Evolutionary conservation across 1,140 invertebrate species (phyloP).

Genomic region (Apocrypta bakeri): DNA sequence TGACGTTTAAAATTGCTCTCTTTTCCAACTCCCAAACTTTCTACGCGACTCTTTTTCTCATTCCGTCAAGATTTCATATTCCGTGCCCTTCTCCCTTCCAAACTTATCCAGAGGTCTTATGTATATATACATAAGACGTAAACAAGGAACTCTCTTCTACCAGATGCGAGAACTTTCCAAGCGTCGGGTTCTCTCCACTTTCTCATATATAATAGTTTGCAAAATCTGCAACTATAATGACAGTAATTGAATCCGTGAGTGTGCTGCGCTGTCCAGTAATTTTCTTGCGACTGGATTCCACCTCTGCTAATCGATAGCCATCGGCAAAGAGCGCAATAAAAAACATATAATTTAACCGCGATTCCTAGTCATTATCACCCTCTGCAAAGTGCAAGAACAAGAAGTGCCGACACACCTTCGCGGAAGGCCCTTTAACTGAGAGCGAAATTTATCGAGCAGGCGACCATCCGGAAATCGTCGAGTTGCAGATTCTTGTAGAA

Average conservation of each 20-base stretch:
- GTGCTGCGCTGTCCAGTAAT: neutral
- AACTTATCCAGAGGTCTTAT: neutral
- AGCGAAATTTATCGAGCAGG: neutral
- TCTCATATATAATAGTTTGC: neutral
- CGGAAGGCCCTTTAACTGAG: neutral
- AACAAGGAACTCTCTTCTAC: slow-evolving; percentile 31
- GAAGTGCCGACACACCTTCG: neutral
- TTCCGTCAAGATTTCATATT: slow-evolving; percentile 13
- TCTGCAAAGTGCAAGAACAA: neutral
- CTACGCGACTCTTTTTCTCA: neutral
- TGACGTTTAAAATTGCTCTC: slow-evolving; percentile 36
- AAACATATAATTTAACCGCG: neutral
- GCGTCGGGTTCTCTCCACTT: neutral
- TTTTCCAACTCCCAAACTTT: neutral
- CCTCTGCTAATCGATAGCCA: neutral
- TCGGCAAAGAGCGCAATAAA: neutral
- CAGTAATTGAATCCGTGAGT: neutral
- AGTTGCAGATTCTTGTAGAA: neutral
- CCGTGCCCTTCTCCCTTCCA: neutral
- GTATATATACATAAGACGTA: neutral
- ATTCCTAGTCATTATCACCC: neutral
- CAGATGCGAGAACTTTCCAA: slow-evolving; percentile 10
- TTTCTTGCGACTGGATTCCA: neutral
- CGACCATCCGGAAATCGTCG: neutral
- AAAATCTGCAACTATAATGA: neutral